Evolutionary conservation across 2,888 invertebrate species (phyloP).

Genomic region (Cataglyphis cursor): DNA sequence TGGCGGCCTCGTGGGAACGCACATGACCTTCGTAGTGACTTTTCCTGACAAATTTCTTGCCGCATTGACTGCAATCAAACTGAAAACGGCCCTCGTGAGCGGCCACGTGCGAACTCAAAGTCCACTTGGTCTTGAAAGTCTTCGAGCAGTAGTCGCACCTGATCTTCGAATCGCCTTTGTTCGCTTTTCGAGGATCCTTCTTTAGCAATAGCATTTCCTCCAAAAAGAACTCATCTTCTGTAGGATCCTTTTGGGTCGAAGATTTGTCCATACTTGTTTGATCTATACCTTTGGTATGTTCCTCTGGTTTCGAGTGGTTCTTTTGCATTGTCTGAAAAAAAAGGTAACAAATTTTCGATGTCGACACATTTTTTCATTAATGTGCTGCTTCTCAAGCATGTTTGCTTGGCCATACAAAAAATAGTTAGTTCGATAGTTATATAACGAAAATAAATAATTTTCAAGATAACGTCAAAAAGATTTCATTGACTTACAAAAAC

Average conservation of each 20-base stretch:
- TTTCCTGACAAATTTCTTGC: constrained; percentile 85
- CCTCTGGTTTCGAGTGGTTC: constrained; percentile 76
- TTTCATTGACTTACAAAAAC: not conserved
- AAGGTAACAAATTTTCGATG: not conserved
- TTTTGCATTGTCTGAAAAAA: constrained; percentile 41
- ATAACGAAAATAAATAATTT: not conserved
- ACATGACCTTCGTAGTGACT: constrained; percentile 86
- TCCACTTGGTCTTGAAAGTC: constrained; percentile 86
- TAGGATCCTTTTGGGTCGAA: constrained; percentile 58
- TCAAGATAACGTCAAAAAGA: not conserved
- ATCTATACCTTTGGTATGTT: constrained; percentile 77
- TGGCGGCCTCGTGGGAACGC: constrained; percentile 84
- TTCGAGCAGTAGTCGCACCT: constrained; percentile 85
- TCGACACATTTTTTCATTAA: not conserved
- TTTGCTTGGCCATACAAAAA: not conserved
- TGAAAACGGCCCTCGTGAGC: constrained; percentile 86
- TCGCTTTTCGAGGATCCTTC: constrained; percentile 73
- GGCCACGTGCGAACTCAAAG: constrained; percentile 84
- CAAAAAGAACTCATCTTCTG: constrained; percentile 81
- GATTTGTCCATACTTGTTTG: constrained; percentile 57
- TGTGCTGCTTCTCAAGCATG: not conserved
- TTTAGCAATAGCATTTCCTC: constrained; percentile 84
- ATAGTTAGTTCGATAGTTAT: not conserved
- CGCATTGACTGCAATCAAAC: constrained; percentile 85
- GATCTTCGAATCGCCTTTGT: constrained; percentile 75